These are phyloP conservation scores for Dicaeum eximium DNA, from an alignment of 2,113 vertebrate species.

Conservation along the genomic window DNA sequence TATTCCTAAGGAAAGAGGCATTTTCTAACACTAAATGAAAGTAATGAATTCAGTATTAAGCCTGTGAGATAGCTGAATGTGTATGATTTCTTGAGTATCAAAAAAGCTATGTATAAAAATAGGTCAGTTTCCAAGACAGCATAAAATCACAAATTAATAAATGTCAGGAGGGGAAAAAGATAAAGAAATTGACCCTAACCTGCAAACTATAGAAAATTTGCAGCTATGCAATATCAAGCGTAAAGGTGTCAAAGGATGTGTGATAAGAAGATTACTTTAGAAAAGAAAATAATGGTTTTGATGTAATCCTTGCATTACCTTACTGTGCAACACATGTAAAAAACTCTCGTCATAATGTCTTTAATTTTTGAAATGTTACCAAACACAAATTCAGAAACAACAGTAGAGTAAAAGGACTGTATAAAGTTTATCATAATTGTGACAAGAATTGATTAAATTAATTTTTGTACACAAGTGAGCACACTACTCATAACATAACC, in stretches of 20 bases:
- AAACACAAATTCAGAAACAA: background rate
- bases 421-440: background rate
- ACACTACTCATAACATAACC: background rate
- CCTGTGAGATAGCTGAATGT: background rate
- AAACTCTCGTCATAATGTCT: background rate
- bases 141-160: background rate
- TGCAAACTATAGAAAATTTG: background rate
- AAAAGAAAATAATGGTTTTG: background rate
- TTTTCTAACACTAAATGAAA: background rate
- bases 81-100: background rate
- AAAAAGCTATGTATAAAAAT: background rate
- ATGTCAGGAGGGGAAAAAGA: background rate
- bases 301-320: background rate
- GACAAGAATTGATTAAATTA: background rate
- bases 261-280: background rate
- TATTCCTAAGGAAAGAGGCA: background rate
- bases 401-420: background rate
- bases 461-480: background rate
- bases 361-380: background rate
- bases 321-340: background rate
- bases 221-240: background rate
- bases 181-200: background rate
- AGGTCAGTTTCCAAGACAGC: background rate
- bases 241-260: background rate
- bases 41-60: background rate